Evolutionary conservation across 1,140 invertebrate genomes (phyloP), one percentile per base, ranked within the genome.

Genomic region (Centruroides sculpturatus): DNA sequence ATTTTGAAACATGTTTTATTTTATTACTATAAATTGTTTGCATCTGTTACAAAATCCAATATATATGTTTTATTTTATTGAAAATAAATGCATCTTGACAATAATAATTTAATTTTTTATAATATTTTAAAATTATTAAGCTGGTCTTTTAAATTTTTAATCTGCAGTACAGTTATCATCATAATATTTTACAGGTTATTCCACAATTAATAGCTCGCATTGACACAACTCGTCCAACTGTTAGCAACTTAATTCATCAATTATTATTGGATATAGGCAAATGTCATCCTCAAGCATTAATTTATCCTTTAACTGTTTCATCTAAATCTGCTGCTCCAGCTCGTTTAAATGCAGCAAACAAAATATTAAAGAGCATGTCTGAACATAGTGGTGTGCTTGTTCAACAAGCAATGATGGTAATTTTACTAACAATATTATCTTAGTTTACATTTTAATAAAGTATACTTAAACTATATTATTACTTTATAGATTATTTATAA

Each of bases 151-250:
- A 23, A 23, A 23, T 23, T 23, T 23, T 23, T 23, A 23, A 23
- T 23, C 23, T 23, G 23, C 23, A 23, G 0, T 23, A 23, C 23
- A 23, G 23, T 23, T 61, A 52, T 49, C 2, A 23, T 23, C 23
- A 23, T 48, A 47, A 35, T 56, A 13, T 63, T 59, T 66, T 63
- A 4, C 55, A 79, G 77, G 95, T 99, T 0, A 98, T 99, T 66
- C 97, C 97, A 0, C 97, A 99, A 74, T 75, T 99, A 3, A 99
- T 99, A 66, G 95, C 96, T 3, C 80, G 96, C 55, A 97, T 99
- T 63, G 97, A 99, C 71, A 95, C 92, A 0, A 87, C 88, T 0
- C 79, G 92, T 35, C 82, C 83, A 61, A 72, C 92, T 54, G 93
- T 98, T 0, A 87, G 86, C 0, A 82, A 87, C 59, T 78, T 98